These are phyloP conservation scores for Penelope pileata DNA, from an alignment of 2,113 vertebrate genomes.

Conservation along the genomic window DNA sequence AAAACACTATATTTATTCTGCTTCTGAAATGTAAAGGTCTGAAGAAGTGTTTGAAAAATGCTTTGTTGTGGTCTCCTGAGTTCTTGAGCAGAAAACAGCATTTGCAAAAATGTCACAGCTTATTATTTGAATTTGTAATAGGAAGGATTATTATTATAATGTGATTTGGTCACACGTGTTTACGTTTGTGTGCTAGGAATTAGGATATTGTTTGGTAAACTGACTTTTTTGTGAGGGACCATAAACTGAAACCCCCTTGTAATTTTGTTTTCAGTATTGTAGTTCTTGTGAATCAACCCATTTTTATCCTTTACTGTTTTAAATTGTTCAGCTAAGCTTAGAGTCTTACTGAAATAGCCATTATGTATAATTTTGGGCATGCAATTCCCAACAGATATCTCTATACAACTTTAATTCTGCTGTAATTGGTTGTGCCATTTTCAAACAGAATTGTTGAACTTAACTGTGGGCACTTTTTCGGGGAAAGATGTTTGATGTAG, in stretches of 20 bases:
- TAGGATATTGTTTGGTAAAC: neutral
- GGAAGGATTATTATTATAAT: neutral
- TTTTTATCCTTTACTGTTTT: neutral
- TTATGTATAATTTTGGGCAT: neutral
- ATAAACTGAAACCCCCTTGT: neutral
- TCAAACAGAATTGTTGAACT: neutral
- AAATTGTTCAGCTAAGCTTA: neutral
- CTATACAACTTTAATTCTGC: rapidly evolving
- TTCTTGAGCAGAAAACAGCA: neutral
- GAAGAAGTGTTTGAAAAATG: neutral
- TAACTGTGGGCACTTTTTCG: neutral
- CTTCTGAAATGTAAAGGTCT: neutral
- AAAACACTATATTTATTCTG: rapidly evolving
- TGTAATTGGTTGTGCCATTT: neutral
- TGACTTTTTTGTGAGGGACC: neutral
- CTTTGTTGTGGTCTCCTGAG: neutral
- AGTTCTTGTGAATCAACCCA: neutral
- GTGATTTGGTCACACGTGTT: neutral
- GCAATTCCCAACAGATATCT: neutral
- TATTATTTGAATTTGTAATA: neutral
- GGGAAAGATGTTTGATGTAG: neutral
- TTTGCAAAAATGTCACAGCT: neutral
- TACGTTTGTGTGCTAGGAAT: rapidly evolving
- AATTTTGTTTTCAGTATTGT: neutral
- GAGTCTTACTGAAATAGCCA: neutral